Evolutionary conservation across 2,888 invertebrate species (phyloP), one percentile per base, ranked within the genome.

Genomic region (Didymodactylos carnosus): DNA sequence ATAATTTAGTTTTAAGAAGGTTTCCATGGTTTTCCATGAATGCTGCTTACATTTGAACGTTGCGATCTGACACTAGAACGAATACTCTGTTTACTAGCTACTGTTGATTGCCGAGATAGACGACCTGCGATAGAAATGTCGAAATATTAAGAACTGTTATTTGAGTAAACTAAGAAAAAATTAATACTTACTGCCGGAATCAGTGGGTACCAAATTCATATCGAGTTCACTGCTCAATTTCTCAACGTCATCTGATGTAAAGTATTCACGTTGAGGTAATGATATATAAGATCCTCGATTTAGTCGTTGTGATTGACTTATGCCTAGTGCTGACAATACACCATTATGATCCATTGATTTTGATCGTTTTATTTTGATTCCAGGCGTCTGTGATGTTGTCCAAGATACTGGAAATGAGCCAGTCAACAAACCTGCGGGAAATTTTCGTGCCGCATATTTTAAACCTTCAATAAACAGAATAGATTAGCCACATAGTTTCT

Each of bases 391-490:
- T 11, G 73, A 35, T n/a, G 16, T 35, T 62, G 71, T 39, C 40
- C 71, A 70, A 62, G 53, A 46, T 14, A 62, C 35, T 16, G 82
- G 81, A 2, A 79, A 77, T 5, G 79, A 79, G 3, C 83, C 83
- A 10, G 82, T 80, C 23, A 82, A 76, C 14, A 83, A 78, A 27
- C 82, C 81, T 10, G 80, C 79, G 5, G 83, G 83, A 76, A 82
- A 83, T 62, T 78, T 69, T 75, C 80, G 80, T 76, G 77, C 77
- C 0, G 82, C 82, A 53, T 83, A 79, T 75, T 80, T 81, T 78
- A 83, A 77, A 35, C 83, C 82, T 82, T n/a, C n/a, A n/a, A 76
- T 1, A 77, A 70, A 72, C 70, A 72, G 13, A 49, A 23, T 23
- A n/a, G n/a, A n/a, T n/a, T n/a, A n/a, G n/a, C n/a, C n/a, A 23